A percentile compares a stretch with the other conserved stretches of the same genome.
Conservation (phyloP, 2,113 vertebrate genomes). For the Pipra filicauda region DNA sequence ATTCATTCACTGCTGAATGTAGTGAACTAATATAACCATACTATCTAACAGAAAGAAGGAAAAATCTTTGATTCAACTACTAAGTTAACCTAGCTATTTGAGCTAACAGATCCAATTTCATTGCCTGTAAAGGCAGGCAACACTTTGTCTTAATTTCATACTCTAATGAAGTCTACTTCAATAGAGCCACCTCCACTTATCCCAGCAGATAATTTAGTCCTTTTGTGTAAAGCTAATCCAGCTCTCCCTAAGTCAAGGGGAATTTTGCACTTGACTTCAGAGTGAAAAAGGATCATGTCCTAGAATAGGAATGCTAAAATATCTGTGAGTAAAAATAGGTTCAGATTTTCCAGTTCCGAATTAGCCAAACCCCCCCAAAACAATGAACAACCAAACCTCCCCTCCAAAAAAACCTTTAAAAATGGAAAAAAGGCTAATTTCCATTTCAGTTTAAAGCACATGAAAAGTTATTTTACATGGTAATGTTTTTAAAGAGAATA, state of each 20-base stretch:
- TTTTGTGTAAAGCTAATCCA: slow-evolving; percentile 43
- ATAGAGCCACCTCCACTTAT: slow-evolving; percentile 1
- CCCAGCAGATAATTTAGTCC: neutral
- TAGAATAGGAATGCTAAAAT: neutral
- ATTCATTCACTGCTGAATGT: neutral
- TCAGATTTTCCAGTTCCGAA: neutral
- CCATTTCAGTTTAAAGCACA: neutral
- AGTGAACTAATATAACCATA: neutral
- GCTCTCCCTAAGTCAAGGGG: slow-evolving; percentile 17
- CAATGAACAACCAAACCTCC: neutral
- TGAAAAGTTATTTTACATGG: neutral
- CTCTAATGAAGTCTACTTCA: slow-evolving; percentile 19
- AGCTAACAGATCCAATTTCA: slow-evolving; percentile 4
- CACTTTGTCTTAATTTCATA: slow-evolving; percentile 30
- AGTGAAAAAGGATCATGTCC: slow-evolving; percentile 17
- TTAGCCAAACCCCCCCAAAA: neutral
- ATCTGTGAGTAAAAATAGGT: neutral
- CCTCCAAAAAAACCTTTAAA: neutral
- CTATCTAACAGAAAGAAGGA: neutral
- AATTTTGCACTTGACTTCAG: slow-evolving; percentile 36
- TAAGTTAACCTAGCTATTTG: neutral
- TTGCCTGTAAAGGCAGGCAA: neutral
- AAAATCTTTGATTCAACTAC: neutral
- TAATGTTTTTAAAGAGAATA: neutral
- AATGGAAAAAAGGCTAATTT: neutral